These are phyloP conservation scores for Scomberomorus guttatus DNA, from an alignment of 2,797 vertebrate genomes.

Conservation along the genomic window DNA sequence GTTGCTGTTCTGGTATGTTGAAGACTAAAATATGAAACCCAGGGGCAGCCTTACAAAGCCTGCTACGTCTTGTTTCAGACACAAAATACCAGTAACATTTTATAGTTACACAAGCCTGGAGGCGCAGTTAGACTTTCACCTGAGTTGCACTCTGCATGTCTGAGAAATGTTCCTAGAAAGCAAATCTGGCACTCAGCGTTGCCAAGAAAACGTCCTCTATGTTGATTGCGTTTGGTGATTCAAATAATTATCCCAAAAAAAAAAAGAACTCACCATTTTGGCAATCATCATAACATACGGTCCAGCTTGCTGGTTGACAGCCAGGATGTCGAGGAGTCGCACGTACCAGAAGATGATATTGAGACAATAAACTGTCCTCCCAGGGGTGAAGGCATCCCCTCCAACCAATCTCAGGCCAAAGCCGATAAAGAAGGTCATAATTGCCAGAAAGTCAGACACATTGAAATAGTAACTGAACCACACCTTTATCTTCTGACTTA, in stretches of 20 bases:
- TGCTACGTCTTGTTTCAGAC: not conserved
- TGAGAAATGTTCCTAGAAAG: slow-evolving; percentile 10
- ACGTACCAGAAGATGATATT: slow-evolving; percentile 99
- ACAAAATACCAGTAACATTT: not conserved
- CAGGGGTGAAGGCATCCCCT: slow-evolving; percentile 86
- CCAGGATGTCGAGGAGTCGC: slow-evolving; percentile 95
- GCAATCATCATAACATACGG: slow-evolving; percentile 99
- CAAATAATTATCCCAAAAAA: not conserved
- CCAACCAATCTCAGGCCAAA: slow-evolving; percentile 93
- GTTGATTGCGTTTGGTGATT: not conserved
- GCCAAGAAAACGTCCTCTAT: not conserved
- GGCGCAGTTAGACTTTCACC: not conserved
- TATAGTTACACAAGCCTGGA: not conserved
- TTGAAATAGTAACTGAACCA: slow-evolving; percentile 99
- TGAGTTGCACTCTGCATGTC: slow-evolving; percentile 3
- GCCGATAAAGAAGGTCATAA: slow-evolving; percentile 95
- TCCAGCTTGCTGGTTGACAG: slow-evolving; percentile 98
- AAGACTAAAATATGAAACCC: not conserved
- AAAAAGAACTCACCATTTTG: slow-evolving; percentile 94
- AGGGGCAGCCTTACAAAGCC: not conserved
- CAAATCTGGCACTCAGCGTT: not conserved
- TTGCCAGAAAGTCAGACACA: slow-evolving; percentile 95
- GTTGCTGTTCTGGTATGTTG: not conserved
- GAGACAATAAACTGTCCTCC: slow-evolving; percentile 96
- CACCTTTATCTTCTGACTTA: slow-evolving; percentile 97